phyloP scores from a whole-genome alignment of 2,797 vertebrate species.

The Pseudotriccus pelzelni region DNA sequence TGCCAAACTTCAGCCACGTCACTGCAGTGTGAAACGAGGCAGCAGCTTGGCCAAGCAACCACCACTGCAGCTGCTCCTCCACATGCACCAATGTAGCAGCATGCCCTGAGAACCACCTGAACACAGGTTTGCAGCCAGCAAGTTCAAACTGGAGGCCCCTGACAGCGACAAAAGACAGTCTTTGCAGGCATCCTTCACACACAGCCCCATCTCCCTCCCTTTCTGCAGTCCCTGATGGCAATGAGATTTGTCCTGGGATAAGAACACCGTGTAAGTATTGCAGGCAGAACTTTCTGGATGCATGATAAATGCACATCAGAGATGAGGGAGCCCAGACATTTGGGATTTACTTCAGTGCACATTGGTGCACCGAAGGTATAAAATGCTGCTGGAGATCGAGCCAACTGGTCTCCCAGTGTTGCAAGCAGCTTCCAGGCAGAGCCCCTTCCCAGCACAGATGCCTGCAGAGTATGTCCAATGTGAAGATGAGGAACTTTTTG shows the following conservation, averaged over 20 bases:
- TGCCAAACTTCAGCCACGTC: not conserved
- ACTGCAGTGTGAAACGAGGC: not conserved
- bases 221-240: not conserved
- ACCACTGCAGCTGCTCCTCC: not conserved
- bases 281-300: not conserved
- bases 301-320: not conserved
- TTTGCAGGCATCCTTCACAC: not conserved
- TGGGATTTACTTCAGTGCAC: not conserved
- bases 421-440: not conserved
- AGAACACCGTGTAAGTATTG: not conserved
- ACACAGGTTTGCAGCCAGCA: not conserved
- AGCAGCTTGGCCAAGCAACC: not conserved
- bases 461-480: not conserved
- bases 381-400: not conserved
- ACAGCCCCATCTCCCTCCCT: not conserved
- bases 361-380: not conserved
- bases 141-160: not conserved
- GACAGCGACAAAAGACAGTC: not conserved
- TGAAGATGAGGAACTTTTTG: not conserved
- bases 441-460: not conserved
- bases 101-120: fast-evolving
- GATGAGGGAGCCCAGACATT: not conserved
- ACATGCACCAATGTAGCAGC: fast-evolving
- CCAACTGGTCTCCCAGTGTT: not conserved
- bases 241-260: not conserved